Conservation (phyloP, 2,113 vertebrate genomes). For the Pteropus alecto region DNA sequence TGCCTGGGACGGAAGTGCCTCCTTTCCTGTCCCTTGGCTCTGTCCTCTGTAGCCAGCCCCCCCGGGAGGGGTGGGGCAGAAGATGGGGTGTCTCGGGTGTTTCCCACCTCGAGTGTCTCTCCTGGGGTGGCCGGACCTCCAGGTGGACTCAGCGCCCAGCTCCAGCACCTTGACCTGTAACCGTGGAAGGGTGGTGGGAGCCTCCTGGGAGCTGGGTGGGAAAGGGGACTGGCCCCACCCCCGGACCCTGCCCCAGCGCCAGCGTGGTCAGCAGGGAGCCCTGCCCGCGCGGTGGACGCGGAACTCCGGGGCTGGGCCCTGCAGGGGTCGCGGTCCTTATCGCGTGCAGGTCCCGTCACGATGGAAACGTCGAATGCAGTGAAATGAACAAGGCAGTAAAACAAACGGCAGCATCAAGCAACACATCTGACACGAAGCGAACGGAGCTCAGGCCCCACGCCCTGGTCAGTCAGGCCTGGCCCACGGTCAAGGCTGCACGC, state of each 20-base stretch:
- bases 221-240: background rate
- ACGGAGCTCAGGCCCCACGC: accelerated
- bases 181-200: too few species aligned
- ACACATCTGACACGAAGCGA: background rate
- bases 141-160: background rate
- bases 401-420: too few species aligned
- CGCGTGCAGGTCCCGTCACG: accelerated
- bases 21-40: background rate
- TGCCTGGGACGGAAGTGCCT: background rate
- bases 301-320: too few species aligned
- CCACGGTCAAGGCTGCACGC: background rate
- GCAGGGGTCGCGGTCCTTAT: too few species aligned
- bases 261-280: background rate
- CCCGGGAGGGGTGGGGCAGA: background rate
- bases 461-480: background rate
- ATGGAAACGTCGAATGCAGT: background rate
- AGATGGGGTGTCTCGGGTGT: background rate
- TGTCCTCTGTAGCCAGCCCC: background rate
- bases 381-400: background rate
- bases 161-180: too few species aligned
- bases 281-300: accelerated
- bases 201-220: background rate
- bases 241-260: background rate
- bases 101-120: background rate
- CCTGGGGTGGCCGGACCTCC: background rate